Conservation (phyloP, 2,888 invertebrate genomes). For the Linnaemya vulpina region DNA sequence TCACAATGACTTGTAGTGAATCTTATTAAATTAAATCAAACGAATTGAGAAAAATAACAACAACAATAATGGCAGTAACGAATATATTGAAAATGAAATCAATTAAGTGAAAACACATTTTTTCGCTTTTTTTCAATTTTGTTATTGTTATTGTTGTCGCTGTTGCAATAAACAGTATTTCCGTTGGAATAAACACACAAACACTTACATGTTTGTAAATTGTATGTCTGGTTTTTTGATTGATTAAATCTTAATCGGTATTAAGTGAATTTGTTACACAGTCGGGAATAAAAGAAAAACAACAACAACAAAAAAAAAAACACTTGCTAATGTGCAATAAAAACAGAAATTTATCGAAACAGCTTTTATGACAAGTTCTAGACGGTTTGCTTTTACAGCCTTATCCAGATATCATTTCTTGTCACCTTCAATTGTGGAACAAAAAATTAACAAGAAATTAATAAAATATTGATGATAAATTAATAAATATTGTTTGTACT, state of each 20-base stretch:
- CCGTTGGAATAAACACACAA: slow-evolving; percentile 35
- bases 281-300: neutral
- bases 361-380: neutral
- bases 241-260: slow-evolving; percentile 22
- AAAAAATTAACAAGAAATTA: too few relatives aligned
- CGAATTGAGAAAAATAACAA: slow-evolving; percentile 26
- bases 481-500: too few relatives aligned
- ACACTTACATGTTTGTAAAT: neutral
- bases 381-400: too few relatives aligned
- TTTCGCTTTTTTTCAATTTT: neutral
- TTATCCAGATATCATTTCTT: too few relatives aligned
- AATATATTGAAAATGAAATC: slow-evolving; percentile 38
- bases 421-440: too few relatives aligned
- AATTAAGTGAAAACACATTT: slow-evolving; percentile 61
- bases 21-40: slow-evolving; percentile 60
- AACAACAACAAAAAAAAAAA: neutral
- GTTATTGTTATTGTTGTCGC: neutral
- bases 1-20: slow-evolving; percentile 54
- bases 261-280: slow-evolving; percentile 13
- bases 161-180: slow-evolving; percentile 45
- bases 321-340: neutral
- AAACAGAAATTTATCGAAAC: neutral
- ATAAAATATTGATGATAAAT: too few relatives aligned
- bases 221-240: slow-evolving; percentile 32
- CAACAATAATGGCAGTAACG: slow-evolving; percentile 13